phyloP scores from a whole-genome alignment of 2,113 vertebrate genomes.

The Gopherus evgoodei region DNA sequence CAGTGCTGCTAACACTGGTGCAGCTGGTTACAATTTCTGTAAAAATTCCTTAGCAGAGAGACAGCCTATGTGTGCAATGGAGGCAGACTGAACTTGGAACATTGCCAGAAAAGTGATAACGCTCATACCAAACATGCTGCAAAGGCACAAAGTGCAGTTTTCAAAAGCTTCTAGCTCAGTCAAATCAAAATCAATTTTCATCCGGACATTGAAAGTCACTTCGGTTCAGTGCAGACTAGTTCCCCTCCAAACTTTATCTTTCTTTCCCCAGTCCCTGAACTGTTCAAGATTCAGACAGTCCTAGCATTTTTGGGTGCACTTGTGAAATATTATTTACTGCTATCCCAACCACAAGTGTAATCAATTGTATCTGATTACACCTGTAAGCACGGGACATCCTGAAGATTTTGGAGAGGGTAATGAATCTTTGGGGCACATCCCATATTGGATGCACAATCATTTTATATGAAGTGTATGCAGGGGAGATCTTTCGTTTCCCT shows the following conservation, averaged over 20 bases:
- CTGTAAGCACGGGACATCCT: background rate
- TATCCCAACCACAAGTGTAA: background rate
- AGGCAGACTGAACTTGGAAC: background rate
- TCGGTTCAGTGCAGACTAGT: background rate
- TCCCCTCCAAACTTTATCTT: background rate
- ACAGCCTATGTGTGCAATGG: too few relatives aligned
- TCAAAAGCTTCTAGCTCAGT: background rate
- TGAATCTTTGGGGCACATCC: background rate
- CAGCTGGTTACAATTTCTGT: background rate
- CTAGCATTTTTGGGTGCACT: background rate
- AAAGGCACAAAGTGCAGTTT: background rate
- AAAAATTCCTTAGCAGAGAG: background rate
- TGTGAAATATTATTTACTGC: background rate
- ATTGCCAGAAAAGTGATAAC: background rate
- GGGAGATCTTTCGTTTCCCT: background rate
- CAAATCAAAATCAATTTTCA: background rate
- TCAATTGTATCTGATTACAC: background rate
- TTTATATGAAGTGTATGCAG: background rate
- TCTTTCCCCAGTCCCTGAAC: background rate
- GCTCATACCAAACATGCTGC: background rate
- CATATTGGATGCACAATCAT: rapidly evolving
- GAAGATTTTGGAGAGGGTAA: background rate
- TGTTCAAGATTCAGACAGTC: background rate
- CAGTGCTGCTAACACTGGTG: background rate
- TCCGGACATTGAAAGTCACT: background rate